Conservation (phyloP, 2,113 vertebrate genomes). For the Aramus guarauna region DNA sequence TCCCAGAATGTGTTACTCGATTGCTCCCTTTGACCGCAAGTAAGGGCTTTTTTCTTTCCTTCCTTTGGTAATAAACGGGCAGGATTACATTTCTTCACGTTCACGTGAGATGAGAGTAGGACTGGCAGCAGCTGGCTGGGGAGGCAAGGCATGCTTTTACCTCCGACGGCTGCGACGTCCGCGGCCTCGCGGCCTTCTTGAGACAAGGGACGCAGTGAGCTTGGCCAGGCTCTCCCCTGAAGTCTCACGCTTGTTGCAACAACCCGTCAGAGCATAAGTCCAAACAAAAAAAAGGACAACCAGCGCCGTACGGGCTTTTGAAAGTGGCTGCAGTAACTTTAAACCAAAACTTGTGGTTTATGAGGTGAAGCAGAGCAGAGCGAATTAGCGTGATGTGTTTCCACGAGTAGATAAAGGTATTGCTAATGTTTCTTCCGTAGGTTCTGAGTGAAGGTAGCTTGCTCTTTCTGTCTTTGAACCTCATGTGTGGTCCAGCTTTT, state of each 20-base stretch:
- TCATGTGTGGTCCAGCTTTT: not conserved
- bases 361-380: not conserved
- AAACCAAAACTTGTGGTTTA: not conserved
- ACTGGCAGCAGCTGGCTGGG: not conserved
- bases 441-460: not conserved
- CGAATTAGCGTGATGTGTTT: not conserved
- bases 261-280: not conserved
- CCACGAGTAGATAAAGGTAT: not conserved
- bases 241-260: not conserved
- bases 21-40: not conserved
- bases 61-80: not conserved
- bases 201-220: not conserved
- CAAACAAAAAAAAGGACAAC: not conserved
- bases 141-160: not conserved
- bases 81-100: not conserved
- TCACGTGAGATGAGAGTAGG: not conserved
- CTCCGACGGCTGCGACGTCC: rapidly evolving
- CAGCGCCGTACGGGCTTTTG: not conserved
- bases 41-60: not conserved
- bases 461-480: not conserved
- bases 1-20: not conserved
- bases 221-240: not conserved
- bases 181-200: rapidly evolving
- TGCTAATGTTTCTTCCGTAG: not conserved
- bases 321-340: not conserved